phyloP scores from a whole-genome alignment of 1,140 invertebrate genomes.

The Bombus confusus region DNA sequence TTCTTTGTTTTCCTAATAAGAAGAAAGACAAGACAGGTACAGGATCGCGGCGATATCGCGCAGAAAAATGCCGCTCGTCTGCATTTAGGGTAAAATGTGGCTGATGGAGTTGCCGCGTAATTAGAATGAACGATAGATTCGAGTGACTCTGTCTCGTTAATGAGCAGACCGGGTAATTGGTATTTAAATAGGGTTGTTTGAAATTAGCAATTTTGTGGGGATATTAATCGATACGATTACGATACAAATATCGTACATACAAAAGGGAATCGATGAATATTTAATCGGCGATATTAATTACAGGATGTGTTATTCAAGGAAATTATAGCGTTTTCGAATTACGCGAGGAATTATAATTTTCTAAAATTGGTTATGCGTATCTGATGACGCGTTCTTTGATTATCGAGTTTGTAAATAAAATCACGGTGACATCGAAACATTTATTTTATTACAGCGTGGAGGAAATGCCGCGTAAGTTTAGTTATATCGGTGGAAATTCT shows the following conservation, averaged over 20 bases:
- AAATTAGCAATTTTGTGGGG: slow-evolving; percentile 1
- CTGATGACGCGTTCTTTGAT: too few species aligned
- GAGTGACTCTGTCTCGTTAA: not conserved
- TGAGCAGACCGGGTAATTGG: not conserved
- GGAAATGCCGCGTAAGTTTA: not conserved
- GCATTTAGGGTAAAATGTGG: too few species aligned
- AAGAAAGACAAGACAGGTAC: too few species aligned
- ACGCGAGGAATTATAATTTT: not conserved
- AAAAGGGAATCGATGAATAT: not conserved
- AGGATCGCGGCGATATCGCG: too few species aligned
- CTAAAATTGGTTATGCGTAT: not conserved
- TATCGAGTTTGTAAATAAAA: too few species aligned
- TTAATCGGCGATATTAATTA: not conserved
- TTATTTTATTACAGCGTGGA: not conserved
- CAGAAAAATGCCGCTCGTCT: too few species aligned
- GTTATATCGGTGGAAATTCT: too few species aligned
- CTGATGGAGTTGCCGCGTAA: not conserved
- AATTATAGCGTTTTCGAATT: not conserved
- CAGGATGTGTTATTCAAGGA: not conserved
- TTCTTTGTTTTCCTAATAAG: too few species aligned
- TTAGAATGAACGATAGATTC: not conserved
- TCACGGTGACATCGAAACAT: not conserved
- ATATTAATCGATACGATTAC: not conserved
- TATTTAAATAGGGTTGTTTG: not conserved
- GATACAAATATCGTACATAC: not conserved